Evolutionary conservation across 2,888 invertebrate genomes (phyloP).

Genomic region (Strigamia maritima): DNA sequence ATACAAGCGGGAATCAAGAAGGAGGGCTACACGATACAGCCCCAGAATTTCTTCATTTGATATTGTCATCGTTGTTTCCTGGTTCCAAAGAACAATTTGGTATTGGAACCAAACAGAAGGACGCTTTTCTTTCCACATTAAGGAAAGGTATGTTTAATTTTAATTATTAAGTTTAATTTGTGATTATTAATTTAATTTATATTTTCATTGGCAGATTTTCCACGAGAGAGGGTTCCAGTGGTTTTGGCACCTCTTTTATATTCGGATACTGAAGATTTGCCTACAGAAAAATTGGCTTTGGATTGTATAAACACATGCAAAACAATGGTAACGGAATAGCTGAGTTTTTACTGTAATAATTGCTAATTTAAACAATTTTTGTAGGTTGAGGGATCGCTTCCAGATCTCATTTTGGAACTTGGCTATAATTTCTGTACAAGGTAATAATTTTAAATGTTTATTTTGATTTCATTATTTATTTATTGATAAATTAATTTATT

Average conservation of each 20-base stretch:
- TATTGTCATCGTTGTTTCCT: slow-evolving; percentile 62
- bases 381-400: slow-evolving; percentile 55
- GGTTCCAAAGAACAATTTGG: slow-evolving; percentile 55
- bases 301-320: slow-evolving; percentile 54
- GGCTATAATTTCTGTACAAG: slow-evolving; percentile 80
- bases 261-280: slow-evolving; percentile 62
- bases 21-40: slow-evolving; percentile 86
- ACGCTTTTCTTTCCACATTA: slow-evolving; percentile 75
- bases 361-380: slow-evolving; percentile 34
- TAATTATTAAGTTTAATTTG: not conserved
- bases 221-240: slow-evolving; percentile 80
- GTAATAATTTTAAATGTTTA: slow-evolving; percentile 45
- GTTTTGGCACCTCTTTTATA: slow-evolving; percentile 85
- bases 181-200: not conserved
- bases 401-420: slow-evolving; percentile 86
- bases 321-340: slow-evolving; percentile 51
- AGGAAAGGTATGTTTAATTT: slow-evolving; percentile 57
- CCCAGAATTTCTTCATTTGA: slow-evolving; percentile 81
- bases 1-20: slow-evolving; percentile 56
- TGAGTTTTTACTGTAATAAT: not conserved
- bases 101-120: slow-evolving; percentile 69
- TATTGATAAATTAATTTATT: slow-evolving; percentile 41
- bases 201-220: slow-evolving; percentile 64
- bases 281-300: slow-evolving; percentile 53
- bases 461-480: not conserved